Percentiles rank a stretch among this genome's conserved stretches.
phyloP scores from a whole-genome alignment of 2,797 vertebrate genomes.

The Gymnopithys bicolor region DNA sequence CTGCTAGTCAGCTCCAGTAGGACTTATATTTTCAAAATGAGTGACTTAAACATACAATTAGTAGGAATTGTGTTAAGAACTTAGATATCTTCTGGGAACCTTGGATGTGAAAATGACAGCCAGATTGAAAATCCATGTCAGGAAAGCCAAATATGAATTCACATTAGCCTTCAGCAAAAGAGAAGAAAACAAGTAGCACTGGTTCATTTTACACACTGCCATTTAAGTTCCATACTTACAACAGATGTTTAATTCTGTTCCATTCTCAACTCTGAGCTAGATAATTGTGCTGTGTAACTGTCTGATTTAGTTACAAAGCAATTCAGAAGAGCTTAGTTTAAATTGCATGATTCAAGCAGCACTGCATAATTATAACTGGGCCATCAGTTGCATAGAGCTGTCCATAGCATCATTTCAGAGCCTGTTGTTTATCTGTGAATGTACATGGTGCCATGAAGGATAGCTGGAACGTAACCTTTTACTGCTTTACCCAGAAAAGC shows the following conservation, averaged over 20 bases:
- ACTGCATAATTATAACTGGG: slow-evolving; percentile 47
- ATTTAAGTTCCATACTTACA: not conserved
- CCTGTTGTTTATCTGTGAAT: not conserved
- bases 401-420: not conserved
- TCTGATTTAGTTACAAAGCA: not conserved
- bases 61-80: not conserved
- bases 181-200: not conserved
- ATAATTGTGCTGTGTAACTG: slow-evolving; percentile 30
- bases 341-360: slow-evolving; percentile 26
- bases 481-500: slow-evolving; percentile 32
- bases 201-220: not conserved
- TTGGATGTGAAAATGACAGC: not conserved
- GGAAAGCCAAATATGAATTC: not conserved
- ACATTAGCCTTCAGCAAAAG: not conserved
- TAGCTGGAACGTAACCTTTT: not conserved
- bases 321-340: slow-evolving; percentile 50
- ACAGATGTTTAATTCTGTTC: slow-evolving; percentile 47
- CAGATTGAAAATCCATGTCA: not conserved
- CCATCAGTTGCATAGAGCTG: slow-evolving; percentile 49
- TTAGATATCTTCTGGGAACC: not conserved
- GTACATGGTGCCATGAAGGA: not conserved
- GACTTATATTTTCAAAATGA: not conserved
- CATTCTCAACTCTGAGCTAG: slow-evolving; percentile 12
- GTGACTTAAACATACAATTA: not conserved
- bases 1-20: not conserved